Conservation (phyloP, 1,140 invertebrate species). For the Scaptomyza graminum region DNA sequence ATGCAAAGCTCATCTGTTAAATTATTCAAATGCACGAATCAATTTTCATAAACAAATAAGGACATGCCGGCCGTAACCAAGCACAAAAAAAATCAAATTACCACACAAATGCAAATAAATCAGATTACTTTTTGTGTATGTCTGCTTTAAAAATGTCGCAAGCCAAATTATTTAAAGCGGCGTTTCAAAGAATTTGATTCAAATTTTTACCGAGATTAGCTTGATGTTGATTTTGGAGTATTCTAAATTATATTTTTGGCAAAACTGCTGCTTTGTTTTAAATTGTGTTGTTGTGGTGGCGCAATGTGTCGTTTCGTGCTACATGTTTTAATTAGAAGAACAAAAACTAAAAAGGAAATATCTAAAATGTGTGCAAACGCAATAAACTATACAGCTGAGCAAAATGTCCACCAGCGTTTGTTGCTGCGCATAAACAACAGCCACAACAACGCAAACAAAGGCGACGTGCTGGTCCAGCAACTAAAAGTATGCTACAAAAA, state of each 20-base stretch:
- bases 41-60: conserved; percentile 72
- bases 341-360: conserved; percentile 16
- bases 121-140: conserved; percentile 18
- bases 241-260: conserved; percentile 2
- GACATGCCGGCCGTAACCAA: conserved; percentile 11
- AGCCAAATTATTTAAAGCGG: neutral
- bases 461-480: conserved; percentile 40
- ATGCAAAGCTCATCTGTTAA: conserved; percentile 47
- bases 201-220: neutral
- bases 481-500: conserved; percentile 74
- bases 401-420: conserved; percentile 43
- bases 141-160: conserved; percentile 1
- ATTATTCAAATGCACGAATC: conserved; percentile 76
- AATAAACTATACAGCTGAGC: conserved; percentile 45
- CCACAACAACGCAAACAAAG: neutral
- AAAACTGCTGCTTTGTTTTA: conserved; percentile 35
- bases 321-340: conserved; percentile 63
- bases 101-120: conserved; percentile 13
- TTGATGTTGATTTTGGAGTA: neutral
- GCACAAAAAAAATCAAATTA: conserved; percentile 15
- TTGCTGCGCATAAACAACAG: conserved; percentile 42
- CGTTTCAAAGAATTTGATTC: neutral
- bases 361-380: conserved; percentile 13
- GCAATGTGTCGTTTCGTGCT: conserved; percentile 20
- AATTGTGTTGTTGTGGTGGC: conserved; percentile 18